Conservation (phyloP, 1,140 invertebrate species). For the Melipona quadrifasciata region DNA sequence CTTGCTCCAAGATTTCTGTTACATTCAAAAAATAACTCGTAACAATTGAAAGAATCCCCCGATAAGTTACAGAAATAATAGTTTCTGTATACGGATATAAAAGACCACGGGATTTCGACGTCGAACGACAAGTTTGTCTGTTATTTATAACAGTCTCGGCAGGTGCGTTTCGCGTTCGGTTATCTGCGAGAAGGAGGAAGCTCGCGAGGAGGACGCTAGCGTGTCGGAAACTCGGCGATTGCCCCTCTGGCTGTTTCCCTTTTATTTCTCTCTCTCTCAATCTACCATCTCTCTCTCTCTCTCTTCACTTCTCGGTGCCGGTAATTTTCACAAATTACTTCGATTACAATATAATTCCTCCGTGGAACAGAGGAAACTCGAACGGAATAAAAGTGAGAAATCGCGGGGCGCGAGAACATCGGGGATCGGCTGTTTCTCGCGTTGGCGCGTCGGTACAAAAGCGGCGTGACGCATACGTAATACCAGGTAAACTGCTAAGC, state of each 20-base stretch:
- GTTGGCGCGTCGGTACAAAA: slow-evolving; percentile 4
- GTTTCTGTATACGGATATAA: slow-evolving; percentile 2
- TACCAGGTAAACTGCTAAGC: slow-evolving; percentile 30
- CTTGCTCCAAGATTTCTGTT: too few species aligned
- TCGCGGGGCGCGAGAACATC: slow-evolving; percentile 25
- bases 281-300: neutral
- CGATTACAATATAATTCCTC: slow-evolving; percentile 63
- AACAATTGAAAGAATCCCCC: too few species aligned
- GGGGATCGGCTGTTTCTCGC: slow-evolving; percentile 3
- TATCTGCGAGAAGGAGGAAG: neutral
- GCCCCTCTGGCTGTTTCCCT: neutral
- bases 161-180: slow-evolving; percentile 18
- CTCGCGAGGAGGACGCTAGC: too few species aligned
- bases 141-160: neutral
- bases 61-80: too few species aligned
- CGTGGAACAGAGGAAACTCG: neutral
- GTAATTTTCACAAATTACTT: slow-evolving; percentile 60
- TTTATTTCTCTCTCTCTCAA: neutral
- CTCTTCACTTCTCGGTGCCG: too few species aligned
- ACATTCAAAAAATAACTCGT: too few species aligned
- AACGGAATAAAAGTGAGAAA: slow-evolving; percentile 57
- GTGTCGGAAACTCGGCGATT: neutral
- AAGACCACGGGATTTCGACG: slow-evolving; percentile 7
- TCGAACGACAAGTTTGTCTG: neutral
- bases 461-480: slow-evolving; percentile 50